Conservation (phyloP, 1,140 invertebrate species). For the Polyergus mexicanus region DNA sequence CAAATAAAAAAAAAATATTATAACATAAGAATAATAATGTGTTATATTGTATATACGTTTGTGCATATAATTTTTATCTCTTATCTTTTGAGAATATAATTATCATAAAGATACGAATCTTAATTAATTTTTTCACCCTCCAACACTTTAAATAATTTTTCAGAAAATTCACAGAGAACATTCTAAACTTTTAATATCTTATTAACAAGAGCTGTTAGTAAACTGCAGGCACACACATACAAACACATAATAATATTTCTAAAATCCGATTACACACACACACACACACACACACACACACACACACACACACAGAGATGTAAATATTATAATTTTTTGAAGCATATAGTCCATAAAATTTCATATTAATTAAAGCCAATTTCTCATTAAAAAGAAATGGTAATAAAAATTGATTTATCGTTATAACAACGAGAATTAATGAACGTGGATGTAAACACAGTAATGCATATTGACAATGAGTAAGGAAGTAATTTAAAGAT, state of each 20-base stretch:
- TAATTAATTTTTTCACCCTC: not conserved
- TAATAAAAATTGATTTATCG: not conserved
- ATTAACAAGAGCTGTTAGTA: not conserved
- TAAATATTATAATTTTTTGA: no score
- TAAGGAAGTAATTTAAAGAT: not conserved
- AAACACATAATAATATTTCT: not conserved
- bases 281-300: no score
- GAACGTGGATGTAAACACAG: not conserved
- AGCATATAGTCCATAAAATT: not conserved
- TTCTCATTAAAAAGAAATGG: not conserved
- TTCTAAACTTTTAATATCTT: not conserved
- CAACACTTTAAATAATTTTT: not conserved
- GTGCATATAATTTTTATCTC: not conserved
- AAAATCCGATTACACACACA: not conserved
- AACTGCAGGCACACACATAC: not conserved
- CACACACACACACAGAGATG: no score
- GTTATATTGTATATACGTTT: not conserved
- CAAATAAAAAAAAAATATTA: no score
- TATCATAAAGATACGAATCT: not conserved
- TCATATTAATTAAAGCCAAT: not conserved
- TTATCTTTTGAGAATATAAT: not conserved
- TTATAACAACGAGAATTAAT: not conserved
- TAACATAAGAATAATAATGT: no score
- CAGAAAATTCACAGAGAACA: not conserved
- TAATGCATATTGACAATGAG: not conserved